Evolutionary conservation across 1,140 invertebrate species (phyloP), one percentile per base, ranked within the genome.

Genomic region (Tachypleus tridentatus): DNA sequence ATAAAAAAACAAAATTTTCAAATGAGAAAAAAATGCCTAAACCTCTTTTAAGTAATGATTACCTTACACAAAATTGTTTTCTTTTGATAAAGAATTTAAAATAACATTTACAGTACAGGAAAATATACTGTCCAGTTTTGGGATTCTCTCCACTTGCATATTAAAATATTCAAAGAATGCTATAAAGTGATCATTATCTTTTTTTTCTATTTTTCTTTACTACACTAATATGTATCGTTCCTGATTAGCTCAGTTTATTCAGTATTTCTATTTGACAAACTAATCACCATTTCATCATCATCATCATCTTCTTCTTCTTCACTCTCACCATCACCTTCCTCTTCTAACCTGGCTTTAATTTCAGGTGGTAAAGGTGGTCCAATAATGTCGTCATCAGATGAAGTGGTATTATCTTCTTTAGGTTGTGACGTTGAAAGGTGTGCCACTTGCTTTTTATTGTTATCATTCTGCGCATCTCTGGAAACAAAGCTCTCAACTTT

Each of bases 241-340:
- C 11, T 65, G 11, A 29, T 29, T 29, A 29, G 29, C 10, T 8
- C 8, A 9, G 11, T 3, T n/a, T 3, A 63, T 10, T 10, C 4
- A 63, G 9, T 66, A 58, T 64, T 53, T 9, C 29, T 60, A 60
- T n/a, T 76, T 74, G 10, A 82, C 69, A 51, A 71, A 75, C 47
- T 50, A 29, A 77, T 67, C 53, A 83, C 81, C n/a, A 77, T 74
- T 52, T 81, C 80, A 52, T 78, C 78, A 72, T 81, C 81, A 51
- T 83, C 75, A 4, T 75, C 74, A 60, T 79, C 81, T 59, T 76
- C 71, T n/a, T 70, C 65, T 52, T 72, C 70, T n/a, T 59, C 61
- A 58, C 59, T 64, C 54, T 73, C 70, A 47, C 74, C 57, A 59
- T 61, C 50, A 9, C 58, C 69, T 60, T 70, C 64, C 49, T 61